Percentiles rank a stretch among this genome's conserved stretches.
phyloP scores from a whole-genome alignment of 2,113 vertebrate species.

The Phrynosoma blainvillii region DNA sequence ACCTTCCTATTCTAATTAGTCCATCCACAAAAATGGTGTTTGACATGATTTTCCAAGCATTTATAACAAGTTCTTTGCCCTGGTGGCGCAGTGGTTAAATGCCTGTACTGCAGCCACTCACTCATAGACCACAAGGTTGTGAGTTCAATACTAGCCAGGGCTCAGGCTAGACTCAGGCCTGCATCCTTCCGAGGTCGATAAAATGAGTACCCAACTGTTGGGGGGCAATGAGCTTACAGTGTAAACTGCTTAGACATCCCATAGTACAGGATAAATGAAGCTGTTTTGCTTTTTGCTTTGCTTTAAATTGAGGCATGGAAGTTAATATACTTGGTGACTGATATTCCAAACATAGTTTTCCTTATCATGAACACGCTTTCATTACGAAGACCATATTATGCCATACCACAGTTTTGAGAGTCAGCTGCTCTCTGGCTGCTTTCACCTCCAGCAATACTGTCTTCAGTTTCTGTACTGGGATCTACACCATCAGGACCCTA shows the following conservation, averaged over 20 bases:
- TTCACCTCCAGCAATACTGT: constrained; percentile 91
- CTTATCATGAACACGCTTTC: neutral
- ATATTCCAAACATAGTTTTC: neutral
- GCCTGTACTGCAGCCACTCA: too few species aligned
- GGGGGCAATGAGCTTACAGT: too few species aligned
- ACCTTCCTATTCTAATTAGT: neutral
- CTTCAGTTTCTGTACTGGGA: constrained; percentile 94
- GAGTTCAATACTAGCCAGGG: too few species aligned
- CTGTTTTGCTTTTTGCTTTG: too few species aligned
- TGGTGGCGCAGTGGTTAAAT: too few species aligned
- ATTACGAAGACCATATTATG: constrained; percentile 22
- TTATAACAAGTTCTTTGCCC: neutral
- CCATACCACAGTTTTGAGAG: constrained; percentile 89
- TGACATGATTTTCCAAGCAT: neutral
- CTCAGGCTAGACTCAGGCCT: too few species aligned
- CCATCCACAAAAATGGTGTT: neutral
- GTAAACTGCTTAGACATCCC: too few species aligned
- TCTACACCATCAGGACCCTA: constrained; percentile 93
- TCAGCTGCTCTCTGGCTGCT: constrained; percentile 90
- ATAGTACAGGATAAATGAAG: too few species aligned
- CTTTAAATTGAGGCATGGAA: neutral
- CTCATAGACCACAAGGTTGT: too few species aligned
- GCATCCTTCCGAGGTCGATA: too few species aligned
- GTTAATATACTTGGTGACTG: neutral
- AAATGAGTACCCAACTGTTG: too few species aligned